Percentiles rank a stretch among this genome's conserved stretches.
phyloP scores from a whole-genome alignment of 2,113 vertebrate species.

The Campylomormyrus numenius region DNA sequence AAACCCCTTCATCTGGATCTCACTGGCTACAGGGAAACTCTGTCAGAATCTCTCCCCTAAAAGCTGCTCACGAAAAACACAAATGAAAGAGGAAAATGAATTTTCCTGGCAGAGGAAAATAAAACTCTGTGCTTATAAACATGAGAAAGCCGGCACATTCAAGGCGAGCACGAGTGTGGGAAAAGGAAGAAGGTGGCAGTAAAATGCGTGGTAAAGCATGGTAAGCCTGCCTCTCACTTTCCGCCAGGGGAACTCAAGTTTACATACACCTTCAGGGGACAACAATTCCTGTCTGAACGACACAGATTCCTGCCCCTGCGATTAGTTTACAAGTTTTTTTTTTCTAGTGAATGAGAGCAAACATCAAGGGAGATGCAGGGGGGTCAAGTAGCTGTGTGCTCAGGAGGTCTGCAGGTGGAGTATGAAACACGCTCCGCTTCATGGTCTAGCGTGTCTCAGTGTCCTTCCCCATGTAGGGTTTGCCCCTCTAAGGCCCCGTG shows the following conservation, averaged over 20 bases:
- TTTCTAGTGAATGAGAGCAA: neutral
- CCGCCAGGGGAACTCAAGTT: neutral
- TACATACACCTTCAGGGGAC: neutral
- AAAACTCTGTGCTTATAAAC: conserved; percentile 14
- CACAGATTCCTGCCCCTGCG: neutral
- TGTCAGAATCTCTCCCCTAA: neutral
- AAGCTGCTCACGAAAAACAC: neutral
- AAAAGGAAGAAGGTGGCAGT: conserved; percentile 3
- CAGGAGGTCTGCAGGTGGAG: neutral
- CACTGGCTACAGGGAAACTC: neutral
- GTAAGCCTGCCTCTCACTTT: neutral
- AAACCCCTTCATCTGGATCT: neutral
- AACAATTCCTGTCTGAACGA: neutral
- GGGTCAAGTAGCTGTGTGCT: neutral
- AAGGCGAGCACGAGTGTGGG: conserved; percentile 10
- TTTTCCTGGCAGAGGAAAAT: neutral
- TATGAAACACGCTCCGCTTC: neutral
- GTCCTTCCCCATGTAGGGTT: neutral
- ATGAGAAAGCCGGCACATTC: conserved; percentile 2
- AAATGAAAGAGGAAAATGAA: neutral
- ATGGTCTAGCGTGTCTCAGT: neutral
- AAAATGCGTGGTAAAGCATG: conserved; percentile 5
- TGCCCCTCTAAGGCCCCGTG: neutral
- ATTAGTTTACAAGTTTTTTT: neutral
- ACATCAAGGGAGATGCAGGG: neutral